Evolutionary conservation across 2,888 invertebrate species (phyloP), one percentile per base, ranked within the genome.

Genomic region (Lottia scabra): DNA sequence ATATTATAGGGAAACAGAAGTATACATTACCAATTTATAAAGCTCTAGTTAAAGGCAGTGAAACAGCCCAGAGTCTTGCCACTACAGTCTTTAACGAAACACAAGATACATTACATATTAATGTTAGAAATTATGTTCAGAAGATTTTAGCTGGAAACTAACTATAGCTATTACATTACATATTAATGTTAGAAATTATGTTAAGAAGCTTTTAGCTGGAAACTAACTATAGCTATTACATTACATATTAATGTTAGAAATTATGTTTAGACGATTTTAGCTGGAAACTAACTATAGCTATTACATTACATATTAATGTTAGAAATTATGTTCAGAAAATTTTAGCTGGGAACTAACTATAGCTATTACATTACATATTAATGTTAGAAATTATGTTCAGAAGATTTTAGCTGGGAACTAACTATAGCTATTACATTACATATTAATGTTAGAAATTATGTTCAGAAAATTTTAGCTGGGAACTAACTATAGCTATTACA

Each of bases 21-120:
- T 82, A 82, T 74, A 80, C 80, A 12, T 70, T 78, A 27, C 82
- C 82, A 16, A 26, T 81, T 56, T 82, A 82, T 68, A 73, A 75
- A 46, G 72, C 73, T 0, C 67, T 82, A 67, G 65, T 74, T 67
- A 78, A 77, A n/a, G 79, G 81, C 5, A 75, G 79, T 0, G 71
- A 78, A 19, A 65, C 48, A n/a, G 71, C 75, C 45, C 72, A 67
- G 46, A 12, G 71, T 10, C 63, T 81, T 48, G 81, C 81, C 3
- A 19, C 13, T 8, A 27, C 74, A n/a, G 65, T 78, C 0, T 81
- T 75, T 62, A 63, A 46, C 0, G 77, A 78, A 65, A 82, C 81
- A 1, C 73, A 75, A 44, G 68, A 66, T 12, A 71, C 63, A 26
- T 76, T 82, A 0, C 82, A 82, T 46, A 64, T 75, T 10, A 71